Base-by-base conservation (phyloP, 2,888 invertebrate species). In the Caenorhabditis virilis region DNA sequence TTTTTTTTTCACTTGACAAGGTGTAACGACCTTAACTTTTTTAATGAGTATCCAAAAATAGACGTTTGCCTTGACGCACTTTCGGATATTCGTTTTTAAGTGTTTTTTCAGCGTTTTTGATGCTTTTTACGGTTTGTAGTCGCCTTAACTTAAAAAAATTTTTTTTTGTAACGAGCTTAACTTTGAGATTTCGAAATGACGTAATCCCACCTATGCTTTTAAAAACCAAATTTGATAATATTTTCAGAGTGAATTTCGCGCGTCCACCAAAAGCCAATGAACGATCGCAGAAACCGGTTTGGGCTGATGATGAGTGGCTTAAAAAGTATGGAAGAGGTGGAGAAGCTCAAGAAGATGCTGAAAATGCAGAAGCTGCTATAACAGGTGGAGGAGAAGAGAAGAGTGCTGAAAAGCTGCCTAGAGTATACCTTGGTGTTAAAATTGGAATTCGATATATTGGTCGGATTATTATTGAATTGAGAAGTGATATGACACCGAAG, bases 221-320 rank as follows among this genome's bases (percentile, higher is more conserved):
- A n/a, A n/a, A n/a, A n/a, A n/a, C n/a, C n/a, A n/a, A n/a, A n/a
- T n/a, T n/a, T n/a, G n/a, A n/a, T n/a, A n/a, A n/a, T n/a, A n/a
- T 39, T 64, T 66, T 20, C 47, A 74, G 73, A 5, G 77, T 75
- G 27, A 98, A 98, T 84, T 88, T 97, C 73, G 98, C 98, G 2
- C 94, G 95, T 77, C 97, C 98, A 2, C 93, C 95, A 84, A 90
- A 92, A 76, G 91, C 95, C 52, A 95, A 93, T 84, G 95, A 97
- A 86, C 93, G 95, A 23, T 79, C 76, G 3, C 64, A 69, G 18
- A 67, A 79, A 11, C 66, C 80, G 78, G 95, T 98, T 2, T 99
- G 98, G 98, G 91, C 95, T 0, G 97, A 97, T 83, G 98, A 99
- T 84, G 88, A 89, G 49, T 98, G 98, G 98, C 85, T 98, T n/a